These are phyloP conservation scores for Dryobotodes eremita DNA, from an alignment of 2,888 invertebrate genomes.

Conservation along the genomic window DNA sequence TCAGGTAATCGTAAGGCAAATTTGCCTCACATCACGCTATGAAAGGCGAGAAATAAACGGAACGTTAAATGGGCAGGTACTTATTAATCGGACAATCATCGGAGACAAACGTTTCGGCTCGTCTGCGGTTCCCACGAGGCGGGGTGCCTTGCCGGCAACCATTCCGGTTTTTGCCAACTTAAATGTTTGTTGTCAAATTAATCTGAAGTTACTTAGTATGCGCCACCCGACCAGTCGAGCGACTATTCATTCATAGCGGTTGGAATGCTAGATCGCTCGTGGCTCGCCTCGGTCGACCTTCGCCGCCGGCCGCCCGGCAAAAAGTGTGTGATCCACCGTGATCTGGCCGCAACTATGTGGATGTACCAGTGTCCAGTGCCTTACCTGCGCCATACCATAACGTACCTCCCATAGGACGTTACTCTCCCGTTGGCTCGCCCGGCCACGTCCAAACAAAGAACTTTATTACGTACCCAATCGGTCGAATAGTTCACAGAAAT, in stretches of 20 bases:
- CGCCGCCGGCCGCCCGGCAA: constrained; percentile 75
- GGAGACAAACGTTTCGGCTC: constrained; percentile 82
- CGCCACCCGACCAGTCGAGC: constrained; percentile 85
- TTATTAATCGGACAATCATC: constrained; percentile 82
- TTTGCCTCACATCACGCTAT: constrained; percentile 78
- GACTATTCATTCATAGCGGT: constrained; percentile 90
- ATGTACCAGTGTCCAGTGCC: constrained; percentile 75
- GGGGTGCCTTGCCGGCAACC: constrained; percentile 80
- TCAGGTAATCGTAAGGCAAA: constrained; percentile 77
- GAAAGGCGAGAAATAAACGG: constrained; percentile 76
- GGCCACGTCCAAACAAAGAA: constrained; percentile 58
- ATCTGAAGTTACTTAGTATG: constrained; percentile 88
- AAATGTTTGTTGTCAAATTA: constrained; percentile 91
- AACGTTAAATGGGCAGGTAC: constrained; percentile 70
- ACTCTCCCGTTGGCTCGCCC: constrained; percentile 70
- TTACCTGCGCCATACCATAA: constrained; percentile 72
- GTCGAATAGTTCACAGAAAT: constrained; percentile 50
- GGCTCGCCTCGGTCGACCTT: constrained; percentile 87
- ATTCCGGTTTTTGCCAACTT: constrained; percentile 89
- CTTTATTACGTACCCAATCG: constrained; percentile 52
- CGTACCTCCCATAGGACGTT: constrained; percentile 73
- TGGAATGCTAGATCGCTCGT: constrained; percentile 89
- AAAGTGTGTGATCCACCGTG: constrained; percentile 80
- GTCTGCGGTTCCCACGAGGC: constrained; percentile 87
- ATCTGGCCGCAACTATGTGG: constrained; percentile 81